These are phyloP conservation scores for Morpho helenor DNA, from an alignment of 2,888 invertebrate species.

Conservation along the genomic window DNA sequence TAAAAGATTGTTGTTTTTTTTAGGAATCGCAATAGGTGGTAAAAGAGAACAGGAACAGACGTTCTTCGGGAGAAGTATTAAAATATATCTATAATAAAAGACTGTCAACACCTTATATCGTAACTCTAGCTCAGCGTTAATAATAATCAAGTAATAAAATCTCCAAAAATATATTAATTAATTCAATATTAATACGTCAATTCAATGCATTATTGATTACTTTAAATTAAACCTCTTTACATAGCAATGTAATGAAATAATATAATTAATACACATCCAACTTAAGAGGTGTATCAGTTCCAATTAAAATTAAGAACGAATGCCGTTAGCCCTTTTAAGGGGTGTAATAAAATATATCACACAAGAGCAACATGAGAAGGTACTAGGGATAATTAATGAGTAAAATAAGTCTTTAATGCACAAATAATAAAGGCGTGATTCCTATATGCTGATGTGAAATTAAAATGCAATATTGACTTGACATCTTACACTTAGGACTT, in stretches of 20 bases:
- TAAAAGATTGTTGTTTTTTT: too few species aligned
- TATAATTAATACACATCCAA: too few species aligned
- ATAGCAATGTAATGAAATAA: too few species aligned
- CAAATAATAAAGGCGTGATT: neutral
- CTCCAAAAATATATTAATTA: neutral
- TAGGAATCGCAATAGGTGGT: too few species aligned
- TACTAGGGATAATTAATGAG: too few species aligned
- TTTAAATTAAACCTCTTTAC: neutral
- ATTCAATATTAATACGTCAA: neutral
- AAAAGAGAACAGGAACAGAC: too few species aligned
- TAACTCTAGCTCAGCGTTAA: too few species aligned
- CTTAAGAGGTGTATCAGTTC: neutral
- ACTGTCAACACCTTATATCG: too few species aligned
- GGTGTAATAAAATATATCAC: conserved; percentile 13
- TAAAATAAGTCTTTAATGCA: neutral
- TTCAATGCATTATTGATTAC: too few species aligned
- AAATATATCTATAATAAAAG: too few species aligned
- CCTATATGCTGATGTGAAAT: neutral
- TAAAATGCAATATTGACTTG: neutral
- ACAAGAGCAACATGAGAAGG: neutral
- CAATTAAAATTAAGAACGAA: conserved; percentile 4
- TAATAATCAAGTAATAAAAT: too few species aligned
- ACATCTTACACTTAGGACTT: neutral
- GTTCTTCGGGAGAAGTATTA: too few species aligned
- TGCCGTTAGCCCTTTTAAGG: conserved; percentile 3